Percentiles rank a stretch among this genome's conserved stretches.
phyloP scores from a whole-genome alignment of 2,113 vertebrate species.

The Meriones unguiculatus region DNA sequence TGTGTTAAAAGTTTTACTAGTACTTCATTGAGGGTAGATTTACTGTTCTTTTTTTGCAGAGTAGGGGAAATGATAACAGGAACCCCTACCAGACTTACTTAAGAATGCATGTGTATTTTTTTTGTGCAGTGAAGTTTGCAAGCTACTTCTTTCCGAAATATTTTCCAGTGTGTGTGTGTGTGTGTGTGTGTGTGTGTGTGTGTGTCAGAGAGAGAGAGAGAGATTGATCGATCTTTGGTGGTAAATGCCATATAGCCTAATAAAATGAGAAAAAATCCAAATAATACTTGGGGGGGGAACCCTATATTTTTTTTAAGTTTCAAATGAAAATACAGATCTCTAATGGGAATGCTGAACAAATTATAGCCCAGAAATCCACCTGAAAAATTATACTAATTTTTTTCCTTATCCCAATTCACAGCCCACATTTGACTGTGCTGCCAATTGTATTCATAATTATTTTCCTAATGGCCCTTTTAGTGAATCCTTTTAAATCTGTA shows the following conservation, averaged over 20 bases:
- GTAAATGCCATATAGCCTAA: slow-evolving; percentile 11
- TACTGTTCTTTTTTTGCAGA: not conserved
- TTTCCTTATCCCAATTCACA: slow-evolving; percentile 43
- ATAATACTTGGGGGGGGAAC: slow-evolving; percentile 2
- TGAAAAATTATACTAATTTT: slow-evolving; percentile 13
- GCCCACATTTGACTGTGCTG: slow-evolving; percentile 35
- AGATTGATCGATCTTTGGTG: slow-evolving; percentile 8
- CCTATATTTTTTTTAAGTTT: not conserved
- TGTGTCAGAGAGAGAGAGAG: not conserved
- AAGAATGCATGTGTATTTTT: slow-evolving; percentile 51
- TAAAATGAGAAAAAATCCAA: slow-evolving; percentile 31
- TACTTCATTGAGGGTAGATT: slow-evolving; percentile 58
- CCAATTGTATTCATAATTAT: slow-evolving; percentile 53
- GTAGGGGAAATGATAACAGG: not conserved
- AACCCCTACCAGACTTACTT: slow-evolving; percentile 50
- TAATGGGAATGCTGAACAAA: slow-evolving; percentile 48
- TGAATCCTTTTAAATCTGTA: slow-evolving; percentile 51
- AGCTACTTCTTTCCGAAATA: slow-evolving; percentile 43
- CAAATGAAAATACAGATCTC: slow-evolving; percentile 17
- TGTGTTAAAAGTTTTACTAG: slow-evolving; percentile 52
- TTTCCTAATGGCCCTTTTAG: slow-evolving; percentile 54
- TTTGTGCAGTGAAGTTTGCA: slow-evolving; percentile 56
- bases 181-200: not conserved
- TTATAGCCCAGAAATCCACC: too few relatives aligned
- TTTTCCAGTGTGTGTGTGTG: slow-evolving; percentile 17